Conservation (phyloP, 1,140 invertebrate species). For the Carcinoscorpius rotundicauda region DNA sequence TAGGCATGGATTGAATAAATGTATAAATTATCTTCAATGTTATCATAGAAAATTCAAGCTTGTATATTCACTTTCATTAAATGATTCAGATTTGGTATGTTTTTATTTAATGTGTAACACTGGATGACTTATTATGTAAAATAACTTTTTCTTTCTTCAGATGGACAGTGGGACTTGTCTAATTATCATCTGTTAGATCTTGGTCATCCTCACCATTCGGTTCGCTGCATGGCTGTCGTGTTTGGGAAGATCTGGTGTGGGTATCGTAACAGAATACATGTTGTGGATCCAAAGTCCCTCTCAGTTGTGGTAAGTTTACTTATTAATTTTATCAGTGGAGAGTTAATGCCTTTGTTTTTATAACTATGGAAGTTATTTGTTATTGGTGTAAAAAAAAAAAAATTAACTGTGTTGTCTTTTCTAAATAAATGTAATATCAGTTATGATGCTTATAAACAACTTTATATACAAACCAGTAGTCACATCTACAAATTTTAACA, state of each 20-base stretch:
- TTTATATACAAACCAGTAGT: too few species aligned
- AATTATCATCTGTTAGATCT: constrained; percentile 85
- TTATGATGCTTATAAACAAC: too few species aligned
- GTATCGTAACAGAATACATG: constrained; percentile 89
- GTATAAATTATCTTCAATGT: too few species aligned
- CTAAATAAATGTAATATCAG: too few species aligned
- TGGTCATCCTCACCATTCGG: constrained; percentile 78
- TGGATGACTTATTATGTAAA: not conserved
- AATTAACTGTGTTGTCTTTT: too few species aligned
- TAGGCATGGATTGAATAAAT: too few species aligned
- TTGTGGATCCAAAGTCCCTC: constrained; percentile 81
- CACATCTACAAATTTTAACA: too few species aligned
- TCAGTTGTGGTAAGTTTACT: constrained; percentile 42
- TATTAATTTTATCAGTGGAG: too few species aligned
- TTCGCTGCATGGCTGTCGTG: constrained; percentile 66
- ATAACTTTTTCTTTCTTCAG: constrained; percentile 31
- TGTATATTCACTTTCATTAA: not conserved
- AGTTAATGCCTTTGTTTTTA: constrained; percentile 37
- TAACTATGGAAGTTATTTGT: too few species aligned
- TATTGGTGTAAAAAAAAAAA: too few species aligned
- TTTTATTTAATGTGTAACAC: not conserved
- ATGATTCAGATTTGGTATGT: not conserved
- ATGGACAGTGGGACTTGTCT: constrained; percentile 87
- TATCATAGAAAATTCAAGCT: too few species aligned
- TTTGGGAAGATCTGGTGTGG: constrained; percentile 94